Conservation (phyloP, 2,797 vertebrate species). For the Paedocypris micromegethes region DNA sequence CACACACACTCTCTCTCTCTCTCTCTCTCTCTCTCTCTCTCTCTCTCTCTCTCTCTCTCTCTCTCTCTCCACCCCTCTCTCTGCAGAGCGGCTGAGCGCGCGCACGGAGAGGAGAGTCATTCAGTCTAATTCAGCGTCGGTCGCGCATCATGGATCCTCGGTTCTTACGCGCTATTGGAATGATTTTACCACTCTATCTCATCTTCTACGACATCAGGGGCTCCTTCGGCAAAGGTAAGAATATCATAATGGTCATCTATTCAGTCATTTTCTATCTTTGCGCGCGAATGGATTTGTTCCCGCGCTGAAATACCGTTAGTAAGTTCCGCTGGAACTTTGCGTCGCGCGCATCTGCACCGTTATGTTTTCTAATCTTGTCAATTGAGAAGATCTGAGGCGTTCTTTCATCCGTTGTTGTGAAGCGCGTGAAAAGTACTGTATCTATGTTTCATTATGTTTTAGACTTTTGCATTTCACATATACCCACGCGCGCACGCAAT, state of each 20-base stretch:
- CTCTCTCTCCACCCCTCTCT: constrained; percentile 21
- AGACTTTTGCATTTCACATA: too few relatives aligned
- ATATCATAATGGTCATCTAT: not conserved
- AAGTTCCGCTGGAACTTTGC: constrained; percentile 11
- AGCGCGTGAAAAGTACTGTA: too few relatives aligned
- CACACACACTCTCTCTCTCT: too few relatives aligned
- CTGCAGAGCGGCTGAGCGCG: not conserved
- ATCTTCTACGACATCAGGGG: constrained; percentile 34
- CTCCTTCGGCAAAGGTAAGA: constrained; percentile 48
- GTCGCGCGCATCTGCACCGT: not conserved
- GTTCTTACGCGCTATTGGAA: constrained; percentile 34
- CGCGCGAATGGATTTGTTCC: not conserved
- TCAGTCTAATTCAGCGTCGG: constrained; percentile 39
- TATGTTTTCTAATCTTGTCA: too few relatives aligned
- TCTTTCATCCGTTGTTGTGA: too few relatives aligned
- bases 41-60: constrained; percentile 26
- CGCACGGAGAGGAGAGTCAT: constrained; percentile 36
- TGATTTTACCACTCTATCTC: constrained; percentile 40
- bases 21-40: too few relatives aligned
- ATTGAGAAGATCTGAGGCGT: too few relatives aligned
- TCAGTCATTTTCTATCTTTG: not conserved
- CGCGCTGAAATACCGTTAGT: not conserved
- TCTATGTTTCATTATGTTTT: too few relatives aligned
- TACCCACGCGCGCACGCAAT: too few relatives aligned
- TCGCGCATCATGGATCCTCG: constrained; percentile 48